Conservation (phyloP, 2,797 vertebrate genomes). For the Cyprinodon diabolis region DNA sequence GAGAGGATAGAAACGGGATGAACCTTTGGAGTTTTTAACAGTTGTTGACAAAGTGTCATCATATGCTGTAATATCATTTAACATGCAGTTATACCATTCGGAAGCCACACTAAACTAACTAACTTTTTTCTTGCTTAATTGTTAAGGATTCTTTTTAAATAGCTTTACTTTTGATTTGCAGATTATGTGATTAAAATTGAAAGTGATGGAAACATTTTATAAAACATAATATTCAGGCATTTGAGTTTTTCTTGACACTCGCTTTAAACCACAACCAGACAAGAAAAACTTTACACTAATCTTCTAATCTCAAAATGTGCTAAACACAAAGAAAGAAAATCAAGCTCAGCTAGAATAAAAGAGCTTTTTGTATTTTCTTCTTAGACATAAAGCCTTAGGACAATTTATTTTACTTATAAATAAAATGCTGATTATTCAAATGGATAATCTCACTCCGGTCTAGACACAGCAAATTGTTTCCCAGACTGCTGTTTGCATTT, state of each 20-base stretch:
- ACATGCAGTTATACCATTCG: too few species aligned
- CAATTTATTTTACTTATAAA: conserved; percentile 36
- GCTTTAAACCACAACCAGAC: background rate
- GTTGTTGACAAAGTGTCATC: too few species aligned
- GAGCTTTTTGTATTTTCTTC: conserved; percentile 12
- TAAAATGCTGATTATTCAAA: conserved; percentile 39
- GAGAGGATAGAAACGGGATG: too few species aligned
- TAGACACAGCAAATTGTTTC: conserved; percentile 36
- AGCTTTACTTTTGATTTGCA: background rate
- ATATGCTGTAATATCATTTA: too few species aligned
- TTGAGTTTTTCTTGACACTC: background rate
- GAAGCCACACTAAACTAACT: too few species aligned
- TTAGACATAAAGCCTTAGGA: conserved; percentile 17
- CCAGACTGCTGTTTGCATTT: conserved; percentile 47
- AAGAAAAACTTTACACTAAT: conserved; percentile 1
- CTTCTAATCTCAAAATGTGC: background rate
- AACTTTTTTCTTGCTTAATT: background rate
- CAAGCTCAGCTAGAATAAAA: conserved; percentile 21
- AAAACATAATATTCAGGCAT: background rate
- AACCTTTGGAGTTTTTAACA: too few species aligned
- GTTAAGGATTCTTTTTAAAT: background rate
- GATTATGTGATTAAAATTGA: too few species aligned
- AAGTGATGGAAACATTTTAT: background rate
- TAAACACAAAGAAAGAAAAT: background rate
- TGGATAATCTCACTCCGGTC: conserved; percentile 9